Evolutionary conservation across 1,140 invertebrate genomes (phyloP).

Genomic region (Artemia franciscana): DNA sequence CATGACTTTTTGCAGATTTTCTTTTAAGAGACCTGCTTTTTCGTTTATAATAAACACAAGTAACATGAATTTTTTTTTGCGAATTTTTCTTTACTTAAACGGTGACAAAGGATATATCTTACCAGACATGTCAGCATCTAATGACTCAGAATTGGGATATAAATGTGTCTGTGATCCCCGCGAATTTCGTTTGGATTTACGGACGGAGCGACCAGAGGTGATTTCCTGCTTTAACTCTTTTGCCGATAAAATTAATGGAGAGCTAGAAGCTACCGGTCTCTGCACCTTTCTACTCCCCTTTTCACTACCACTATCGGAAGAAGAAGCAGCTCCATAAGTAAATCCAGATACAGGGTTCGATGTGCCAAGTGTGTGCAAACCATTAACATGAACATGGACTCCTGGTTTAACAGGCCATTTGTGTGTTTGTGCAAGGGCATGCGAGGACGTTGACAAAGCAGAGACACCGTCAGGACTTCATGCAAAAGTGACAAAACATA

Average conservation of each 20-base stretch:
- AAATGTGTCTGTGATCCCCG: background rate
- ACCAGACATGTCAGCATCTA: background rate
- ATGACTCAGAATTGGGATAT: background rate
- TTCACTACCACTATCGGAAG: background rate
- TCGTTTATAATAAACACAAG: too few relatives aligned
- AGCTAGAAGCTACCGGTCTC: background rate
- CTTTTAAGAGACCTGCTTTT: too few relatives aligned
- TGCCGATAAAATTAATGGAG: background rate
- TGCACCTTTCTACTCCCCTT: background rate
- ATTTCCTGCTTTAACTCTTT: background rate
- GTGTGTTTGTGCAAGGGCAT: slow-evolving; percentile 14
- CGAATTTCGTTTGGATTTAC: background rate
- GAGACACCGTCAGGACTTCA: slow-evolving; percentile 9
- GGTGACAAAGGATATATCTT: too few relatives aligned
- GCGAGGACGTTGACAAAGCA: background rate
- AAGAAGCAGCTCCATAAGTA: slow-evolving; percentile 11
- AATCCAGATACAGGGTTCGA: slow-evolving; percentile 15
- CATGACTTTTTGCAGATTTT: too few relatives aligned
- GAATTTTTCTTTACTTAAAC: too few relatives aligned
- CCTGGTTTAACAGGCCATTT: slow-evolving; percentile 71
- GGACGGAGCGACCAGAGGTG: too few relatives aligned
- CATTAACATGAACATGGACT: slow-evolving; percentile 61
- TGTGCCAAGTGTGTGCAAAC: slow-evolving; percentile 30
- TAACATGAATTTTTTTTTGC: too few relatives aligned
- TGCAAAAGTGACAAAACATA: too few relatives aligned